Percentiles rank a stretch among this genome's conserved stretches.
phyloP scores from a whole-genome alignment of 1,140 invertebrate genomes.

The Lasioglossum baleicum region DNA sequence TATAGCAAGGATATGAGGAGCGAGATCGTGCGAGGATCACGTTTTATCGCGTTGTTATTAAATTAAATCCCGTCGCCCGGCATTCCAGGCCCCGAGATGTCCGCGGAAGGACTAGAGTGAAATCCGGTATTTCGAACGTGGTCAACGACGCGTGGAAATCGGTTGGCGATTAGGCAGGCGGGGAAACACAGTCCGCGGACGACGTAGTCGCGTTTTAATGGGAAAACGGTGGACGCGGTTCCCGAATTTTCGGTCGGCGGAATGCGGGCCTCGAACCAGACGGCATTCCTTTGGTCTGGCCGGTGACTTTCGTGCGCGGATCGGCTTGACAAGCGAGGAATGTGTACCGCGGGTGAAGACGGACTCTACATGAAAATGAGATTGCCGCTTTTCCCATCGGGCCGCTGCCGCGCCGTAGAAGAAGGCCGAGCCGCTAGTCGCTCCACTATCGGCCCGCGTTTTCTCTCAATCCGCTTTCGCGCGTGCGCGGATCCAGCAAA shows the following conservation, averaged over 20 bases:
- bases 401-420: conserved; percentile 34
- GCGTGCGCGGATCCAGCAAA: conserved; percentile 20
- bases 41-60: too few relatives aligned
- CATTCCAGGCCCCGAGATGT: too few relatives aligned
- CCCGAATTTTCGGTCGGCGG: conserved; percentile 41
- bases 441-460: conserved; percentile 59
- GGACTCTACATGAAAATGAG: conserved; percentile 64
- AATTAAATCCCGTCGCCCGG: too few relatives aligned
- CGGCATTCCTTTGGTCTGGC: conserved; percentile 39
- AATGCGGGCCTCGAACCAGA: conserved; percentile 1
- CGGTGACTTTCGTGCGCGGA: conserved; percentile 46
- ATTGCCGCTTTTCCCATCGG: conserved; percentile 61
- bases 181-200: not conserved
- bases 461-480: conserved; percentile 63
- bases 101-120: not conserved
- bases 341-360: conserved; percentile 48
- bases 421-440: conserved; percentile 66
- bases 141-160: conserved; percentile 23
- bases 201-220: not conserved
- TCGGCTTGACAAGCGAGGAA: conserved; percentile 46
- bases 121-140: conserved; percentile 19
- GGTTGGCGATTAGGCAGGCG: not conserved
- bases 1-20: too few relatives aligned
- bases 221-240: conserved; percentile 21
- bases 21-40: too few relatives aligned